These are phyloP conservation scores for Hippocampus zosterae DNA, from an alignment of 2,113 vertebrate species.

Conservation along the genomic window DNA sequence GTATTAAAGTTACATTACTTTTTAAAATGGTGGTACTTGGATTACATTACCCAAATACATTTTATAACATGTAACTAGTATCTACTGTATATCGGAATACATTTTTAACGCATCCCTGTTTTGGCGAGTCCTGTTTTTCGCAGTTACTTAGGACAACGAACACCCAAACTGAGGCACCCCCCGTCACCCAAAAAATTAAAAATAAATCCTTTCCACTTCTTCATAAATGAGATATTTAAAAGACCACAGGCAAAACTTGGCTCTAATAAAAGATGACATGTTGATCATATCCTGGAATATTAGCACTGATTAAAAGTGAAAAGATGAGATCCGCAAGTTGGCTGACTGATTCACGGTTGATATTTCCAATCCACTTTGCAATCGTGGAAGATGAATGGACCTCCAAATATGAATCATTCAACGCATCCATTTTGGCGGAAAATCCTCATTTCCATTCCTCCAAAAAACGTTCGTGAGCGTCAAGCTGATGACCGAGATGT, in stretches of 20 bases:
- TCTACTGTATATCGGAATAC: too few species aligned
- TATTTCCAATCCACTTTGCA: neutral
- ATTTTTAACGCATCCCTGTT: too few species aligned
- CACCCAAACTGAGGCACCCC: too few species aligned
- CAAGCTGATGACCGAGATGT: neutral
- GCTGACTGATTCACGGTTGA: neutral
- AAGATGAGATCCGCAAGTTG: neutral
- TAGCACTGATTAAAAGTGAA: neutral
- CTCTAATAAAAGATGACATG: neutral
- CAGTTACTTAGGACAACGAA: neutral
- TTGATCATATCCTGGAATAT: constrained; percentile 1
- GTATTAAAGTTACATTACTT: too few species aligned
- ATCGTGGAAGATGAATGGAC: neutral
- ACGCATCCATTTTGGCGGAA: neutral
- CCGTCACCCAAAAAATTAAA: neutral
- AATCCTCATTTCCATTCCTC: neutral
- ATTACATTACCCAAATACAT: neutral
- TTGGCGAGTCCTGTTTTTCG: neutral
- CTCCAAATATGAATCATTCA: neutral
- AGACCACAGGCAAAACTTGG: neutral
- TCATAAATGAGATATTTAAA: neutral
- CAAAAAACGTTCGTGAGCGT: neutral
- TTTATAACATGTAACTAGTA: too few species aligned
- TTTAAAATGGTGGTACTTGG: neutral
- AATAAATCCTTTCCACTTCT: neutral